A percentile compares a stretch with the other conserved stretches of the same genome.
Evolutionary conservation across 1,140 invertebrate species (phyloP).

Genomic region (Hypothenemus hampei): DNA sequence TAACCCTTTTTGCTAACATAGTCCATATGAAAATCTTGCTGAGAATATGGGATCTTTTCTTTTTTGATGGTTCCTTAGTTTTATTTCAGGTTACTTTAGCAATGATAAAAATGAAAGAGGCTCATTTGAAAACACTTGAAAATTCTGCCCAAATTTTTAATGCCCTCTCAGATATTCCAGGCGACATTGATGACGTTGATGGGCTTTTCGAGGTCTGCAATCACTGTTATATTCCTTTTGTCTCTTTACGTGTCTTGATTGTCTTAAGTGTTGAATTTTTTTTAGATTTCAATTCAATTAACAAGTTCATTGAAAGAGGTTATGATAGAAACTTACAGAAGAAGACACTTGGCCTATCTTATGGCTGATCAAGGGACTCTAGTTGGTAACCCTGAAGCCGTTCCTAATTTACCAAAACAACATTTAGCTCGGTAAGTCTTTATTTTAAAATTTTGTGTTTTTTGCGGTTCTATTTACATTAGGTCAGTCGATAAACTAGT

Average conservation of each 20-base stretch:
- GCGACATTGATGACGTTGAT: constrained; percentile 87
- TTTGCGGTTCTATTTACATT: neutral
- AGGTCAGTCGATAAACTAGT: neutral
- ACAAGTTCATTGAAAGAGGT: constrained; percentile 75
- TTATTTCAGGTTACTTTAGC: constrained; percentile 95
- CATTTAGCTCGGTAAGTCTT: constrained; percentile 61
- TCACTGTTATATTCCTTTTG: neutral
- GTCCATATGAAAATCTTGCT: constrained; percentile 96
- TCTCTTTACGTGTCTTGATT: neutral
- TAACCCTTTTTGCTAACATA: constrained; percentile 96
- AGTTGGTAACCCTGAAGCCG: constrained; percentile 83
- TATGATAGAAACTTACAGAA: constrained; percentile 83
- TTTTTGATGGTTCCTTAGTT: constrained; percentile 90
- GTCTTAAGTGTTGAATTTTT: constrained; percentile 12
- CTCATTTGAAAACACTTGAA: constrained; percentile 72
- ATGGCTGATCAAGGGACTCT: constrained; percentile 94
- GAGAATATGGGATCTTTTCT: constrained; percentile 96
- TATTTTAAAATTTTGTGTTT: neutral
- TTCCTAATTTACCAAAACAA: constrained; percentile 88
- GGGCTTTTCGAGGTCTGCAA: constrained; percentile 59
- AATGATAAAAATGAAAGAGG: constrained; percentile 91
- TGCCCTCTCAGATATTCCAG: constrained; percentile 89
- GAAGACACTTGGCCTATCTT: constrained; percentile 88
- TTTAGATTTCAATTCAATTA: constrained; percentile 53
- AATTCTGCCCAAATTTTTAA: constrained; percentile 98